Conservation (phyloP, 2,888 invertebrate species). For the Branchellion lobata region DNA sequence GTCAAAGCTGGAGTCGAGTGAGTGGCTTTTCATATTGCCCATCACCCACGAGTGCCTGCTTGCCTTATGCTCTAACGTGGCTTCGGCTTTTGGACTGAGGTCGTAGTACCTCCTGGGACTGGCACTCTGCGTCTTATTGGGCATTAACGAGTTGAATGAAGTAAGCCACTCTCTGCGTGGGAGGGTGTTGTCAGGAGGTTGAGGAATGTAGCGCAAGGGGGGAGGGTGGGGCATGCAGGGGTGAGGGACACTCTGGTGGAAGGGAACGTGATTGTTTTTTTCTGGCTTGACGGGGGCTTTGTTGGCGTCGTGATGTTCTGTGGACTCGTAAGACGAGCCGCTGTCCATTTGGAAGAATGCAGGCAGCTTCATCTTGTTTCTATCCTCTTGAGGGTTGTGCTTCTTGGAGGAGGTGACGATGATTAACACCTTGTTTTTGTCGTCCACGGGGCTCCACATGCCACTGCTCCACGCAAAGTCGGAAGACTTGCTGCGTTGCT, state of each 20-base stretch:
- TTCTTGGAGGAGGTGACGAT: constrained; percentile 42
- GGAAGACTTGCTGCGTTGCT: constrained; percentile 48
- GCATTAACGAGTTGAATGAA: not conserved
- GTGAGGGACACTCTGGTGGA: no score
- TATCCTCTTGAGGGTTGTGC: constrained; percentile 4
- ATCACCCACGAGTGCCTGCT: not conserved
- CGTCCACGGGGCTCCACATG: constrained; percentile 51
- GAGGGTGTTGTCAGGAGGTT: not conserved
- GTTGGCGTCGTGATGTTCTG: constrained; percentile 35
- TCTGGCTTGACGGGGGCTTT: not conserved
- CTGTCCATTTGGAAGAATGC: constrained; percentile 50
- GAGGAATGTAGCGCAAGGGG: not conserved
- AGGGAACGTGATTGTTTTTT: not conserved
- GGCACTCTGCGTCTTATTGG: not conserved
- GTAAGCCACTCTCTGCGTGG: not conserved
- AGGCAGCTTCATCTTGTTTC: constrained; percentile 45
- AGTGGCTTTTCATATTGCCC: constrained; percentile 46
- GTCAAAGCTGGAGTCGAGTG: constrained; percentile 49
- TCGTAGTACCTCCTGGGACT: not conserved
- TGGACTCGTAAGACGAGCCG: constrained; percentile 49
- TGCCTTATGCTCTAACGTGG: not conserved
- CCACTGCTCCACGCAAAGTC: constrained; percentile 48
- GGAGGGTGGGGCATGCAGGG: no score
- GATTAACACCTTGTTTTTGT: constrained; percentile 42
- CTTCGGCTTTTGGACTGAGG: not conserved